Evolutionary conservation across 2,113 vertebrate species (phyloP).

Genomic region (Rhinichthys klamathensis): DNA sequence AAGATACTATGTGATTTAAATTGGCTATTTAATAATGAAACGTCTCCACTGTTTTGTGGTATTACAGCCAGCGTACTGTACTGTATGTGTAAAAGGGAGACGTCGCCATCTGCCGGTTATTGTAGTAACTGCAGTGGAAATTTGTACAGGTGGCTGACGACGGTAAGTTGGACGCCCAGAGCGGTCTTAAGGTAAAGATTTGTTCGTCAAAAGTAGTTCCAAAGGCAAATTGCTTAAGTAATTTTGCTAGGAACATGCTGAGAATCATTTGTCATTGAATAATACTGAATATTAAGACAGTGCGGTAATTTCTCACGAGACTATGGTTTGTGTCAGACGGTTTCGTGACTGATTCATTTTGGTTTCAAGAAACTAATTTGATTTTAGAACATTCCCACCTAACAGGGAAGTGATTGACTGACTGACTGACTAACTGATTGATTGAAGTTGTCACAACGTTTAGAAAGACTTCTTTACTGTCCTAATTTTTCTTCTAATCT

Average conservation of each 20-base stretch:
- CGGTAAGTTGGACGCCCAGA: background rate
- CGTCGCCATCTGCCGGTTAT: background rate
- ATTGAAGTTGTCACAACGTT: background rate
- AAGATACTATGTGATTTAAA: background rate
- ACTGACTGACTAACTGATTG: background rate
- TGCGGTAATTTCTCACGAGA: background rate
- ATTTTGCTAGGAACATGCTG: background rate
- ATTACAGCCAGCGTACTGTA: background rate
- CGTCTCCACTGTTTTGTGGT: background rate
- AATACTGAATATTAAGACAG: background rate
- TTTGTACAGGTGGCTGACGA: background rate
- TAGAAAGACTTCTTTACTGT: background rate
- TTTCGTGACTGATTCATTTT: background rate
- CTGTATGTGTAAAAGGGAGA: background rate
- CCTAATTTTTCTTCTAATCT: background rate
- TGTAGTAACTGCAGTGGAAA: background rate
- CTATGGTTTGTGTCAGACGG: background rate
- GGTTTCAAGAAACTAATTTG: background rate
- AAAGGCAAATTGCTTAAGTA: background rate
- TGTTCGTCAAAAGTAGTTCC: background rate
- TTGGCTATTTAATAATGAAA: background rate
- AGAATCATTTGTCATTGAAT: background rate
- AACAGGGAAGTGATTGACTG: background rate
- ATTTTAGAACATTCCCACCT: background rate
- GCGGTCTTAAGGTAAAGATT: background rate